Evolutionary conservation across 2,888 invertebrate species (phyloP).

Genomic region (Acleris emargana): DNA sequence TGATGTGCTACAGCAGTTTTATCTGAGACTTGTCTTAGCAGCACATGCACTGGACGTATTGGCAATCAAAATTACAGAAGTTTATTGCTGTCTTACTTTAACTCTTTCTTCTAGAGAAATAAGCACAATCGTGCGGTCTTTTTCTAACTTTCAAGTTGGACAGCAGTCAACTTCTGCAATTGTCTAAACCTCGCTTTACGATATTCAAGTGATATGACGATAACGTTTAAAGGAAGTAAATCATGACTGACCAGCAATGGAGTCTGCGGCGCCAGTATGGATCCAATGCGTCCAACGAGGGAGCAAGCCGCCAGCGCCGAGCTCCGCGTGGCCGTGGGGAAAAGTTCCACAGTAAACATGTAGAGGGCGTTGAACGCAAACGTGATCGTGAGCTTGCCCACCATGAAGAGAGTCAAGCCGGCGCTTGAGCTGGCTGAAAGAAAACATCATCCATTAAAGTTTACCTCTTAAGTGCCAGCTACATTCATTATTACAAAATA

Average conservation of each 20-base stretch:
- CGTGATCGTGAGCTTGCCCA: constrained; percentile 86
- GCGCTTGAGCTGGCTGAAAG: constrained; percentile 58
- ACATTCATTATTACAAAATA: too few relatives aligned
- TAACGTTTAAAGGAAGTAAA: not conserved
- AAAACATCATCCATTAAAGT: not conserved
- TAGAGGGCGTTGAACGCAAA: constrained; percentile 87
- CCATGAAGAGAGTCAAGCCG: constrained; percentile 76
- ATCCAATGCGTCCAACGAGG: constrained; percentile 87
- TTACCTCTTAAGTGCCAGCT: not conserved
- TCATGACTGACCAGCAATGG: constrained; percentile 82
- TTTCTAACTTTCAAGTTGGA: too few relatives aligned
- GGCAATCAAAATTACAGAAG: too few relatives aligned
- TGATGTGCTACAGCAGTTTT: too few relatives aligned
- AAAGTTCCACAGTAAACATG: constrained; percentile 88
- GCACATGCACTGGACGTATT: too few relatives aligned
- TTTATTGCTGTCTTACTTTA: too few relatives aligned
- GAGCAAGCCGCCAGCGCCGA: constrained; percentile 87
- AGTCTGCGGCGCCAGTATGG: constrained; percentile 88
- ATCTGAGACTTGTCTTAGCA: too few relatives aligned
- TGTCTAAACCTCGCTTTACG: too few relatives aligned
- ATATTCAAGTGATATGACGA: too few relatives aligned
- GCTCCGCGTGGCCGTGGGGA: constrained; percentile 87
- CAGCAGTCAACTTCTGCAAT: too few relatives aligned
- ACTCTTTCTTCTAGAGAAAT: too few relatives aligned
- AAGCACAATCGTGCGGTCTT: too few relatives aligned